A percentile compares a stretch with the other conserved stretches of the same genome.
Evolutionary conservation across 1,140 invertebrate genomes (phyloP).

Genomic region (Saccostrea glomerata): DNA sequence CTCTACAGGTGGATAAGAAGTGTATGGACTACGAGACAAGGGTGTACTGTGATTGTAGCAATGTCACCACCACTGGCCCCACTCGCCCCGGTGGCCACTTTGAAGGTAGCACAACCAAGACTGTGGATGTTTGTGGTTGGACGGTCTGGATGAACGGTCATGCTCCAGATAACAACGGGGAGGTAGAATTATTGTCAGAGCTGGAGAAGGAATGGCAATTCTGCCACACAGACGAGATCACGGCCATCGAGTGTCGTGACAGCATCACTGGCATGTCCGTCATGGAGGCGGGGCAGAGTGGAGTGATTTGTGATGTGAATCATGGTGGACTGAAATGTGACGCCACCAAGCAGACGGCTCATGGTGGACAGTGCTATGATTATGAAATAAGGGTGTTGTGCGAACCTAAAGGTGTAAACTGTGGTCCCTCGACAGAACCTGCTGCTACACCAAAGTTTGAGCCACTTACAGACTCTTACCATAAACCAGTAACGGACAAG

Average conservation of each 20-base stretch:
- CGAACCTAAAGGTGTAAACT: slow-evolving; percentile 48
- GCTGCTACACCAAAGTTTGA: neutral
- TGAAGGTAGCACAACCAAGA: neutral
- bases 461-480: slow-evolving; percentile 8
- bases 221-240: slow-evolving; percentile 81
- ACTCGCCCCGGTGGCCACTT: neutral
- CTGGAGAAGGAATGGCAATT: slow-evolving; percentile 53
- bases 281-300: slow-evolving; percentile 67
- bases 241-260: slow-evolving; percentile 73
- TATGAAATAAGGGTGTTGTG: slow-evolving; percentile 79
- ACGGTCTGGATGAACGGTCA: slow-evolving; percentile 72
- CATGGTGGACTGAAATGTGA: slow-evolving; percentile 75
- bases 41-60: slow-evolving; percentile 49
- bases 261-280: slow-evolving; percentile 57
- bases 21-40: slow-evolving; percentile 66
- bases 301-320: slow-evolving; percentile 46
- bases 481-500: neutral
- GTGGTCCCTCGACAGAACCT: neutral
- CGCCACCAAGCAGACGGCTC: slow-evolving; percentile 75
- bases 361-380: slow-evolving; percentile 75
- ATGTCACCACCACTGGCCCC: neutral
- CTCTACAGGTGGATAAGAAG: slow-evolving; percentile 44
- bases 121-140: slow-evolving; percentile 61
- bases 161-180: slow-evolving; percentile 65
- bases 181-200: slow-evolving; percentile 64